These are phyloP conservation scores for Lepus townsendii DNA, from an alignment of 2,797 vertebrate species.

Conservation along the genomic window DNA sequence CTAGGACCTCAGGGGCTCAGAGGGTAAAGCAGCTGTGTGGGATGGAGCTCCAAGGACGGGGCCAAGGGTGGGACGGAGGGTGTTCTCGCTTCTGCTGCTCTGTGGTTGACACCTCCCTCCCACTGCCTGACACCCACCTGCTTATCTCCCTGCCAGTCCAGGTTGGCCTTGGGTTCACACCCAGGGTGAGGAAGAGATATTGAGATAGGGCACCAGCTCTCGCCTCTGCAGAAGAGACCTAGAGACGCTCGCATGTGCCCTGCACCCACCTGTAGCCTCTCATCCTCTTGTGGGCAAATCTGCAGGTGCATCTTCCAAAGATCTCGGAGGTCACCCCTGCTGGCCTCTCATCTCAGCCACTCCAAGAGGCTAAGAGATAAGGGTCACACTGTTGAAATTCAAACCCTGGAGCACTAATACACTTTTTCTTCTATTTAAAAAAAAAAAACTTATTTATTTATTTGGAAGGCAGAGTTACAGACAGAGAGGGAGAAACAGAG, in stretches of 20 bases:
- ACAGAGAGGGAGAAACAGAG: too few species aligned
- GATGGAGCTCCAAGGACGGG: neutral
- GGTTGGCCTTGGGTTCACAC: constrained; percentile 79
- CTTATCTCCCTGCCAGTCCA: constrained; percentile 59
- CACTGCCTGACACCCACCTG: constrained; percentile 71
- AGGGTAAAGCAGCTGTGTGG: neutral
- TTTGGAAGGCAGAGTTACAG: too few species aligned
- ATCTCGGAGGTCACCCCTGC: neutral
- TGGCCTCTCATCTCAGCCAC: neutral
- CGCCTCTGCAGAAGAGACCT: constrained; percentile 71
- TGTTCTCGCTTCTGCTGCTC: neutral
- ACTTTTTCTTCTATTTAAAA: neutral
- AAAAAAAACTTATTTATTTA: too few species aligned
- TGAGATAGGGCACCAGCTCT: constrained; percentile 69
- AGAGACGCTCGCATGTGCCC: neutral
- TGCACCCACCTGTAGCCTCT: neutral
- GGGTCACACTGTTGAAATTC: neutral
- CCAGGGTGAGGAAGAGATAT: constrained; percentile 66
- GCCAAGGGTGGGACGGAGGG: neutral
- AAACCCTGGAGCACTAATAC: neutral
- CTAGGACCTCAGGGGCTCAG: neutral
- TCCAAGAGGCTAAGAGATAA: neutral
- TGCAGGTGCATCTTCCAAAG: constrained; percentile 44
- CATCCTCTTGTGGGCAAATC: neutral
- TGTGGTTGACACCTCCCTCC: constrained; percentile 79